Percentiles rank a stretch among this genome's conserved stretches.
Evolutionary conservation across 2,888 invertebrate species (phyloP).

Genomic region (Agrotis segetum): DNA sequence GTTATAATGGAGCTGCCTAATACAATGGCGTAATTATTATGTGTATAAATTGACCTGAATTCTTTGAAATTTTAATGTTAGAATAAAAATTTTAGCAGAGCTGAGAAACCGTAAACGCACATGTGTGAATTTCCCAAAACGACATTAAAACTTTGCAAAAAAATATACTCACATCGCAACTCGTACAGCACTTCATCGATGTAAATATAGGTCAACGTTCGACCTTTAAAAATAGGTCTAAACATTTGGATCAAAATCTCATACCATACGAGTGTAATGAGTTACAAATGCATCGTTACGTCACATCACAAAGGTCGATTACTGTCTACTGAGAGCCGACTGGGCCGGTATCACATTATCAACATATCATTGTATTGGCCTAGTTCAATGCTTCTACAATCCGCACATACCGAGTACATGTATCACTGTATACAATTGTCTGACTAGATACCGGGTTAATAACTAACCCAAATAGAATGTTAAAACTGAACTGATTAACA

Average conservation of each 20-base stretch:
- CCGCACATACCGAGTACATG: constrained; percentile 41
- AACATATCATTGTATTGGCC: constrained; percentile 49
- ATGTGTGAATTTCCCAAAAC: background rate
- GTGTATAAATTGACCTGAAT: constrained; percentile 33
- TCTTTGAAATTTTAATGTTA: constrained; percentile 24
- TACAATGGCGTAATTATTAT: constrained; percentile 40
- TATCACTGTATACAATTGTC: constrained; percentile 32
- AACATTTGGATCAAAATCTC: constrained; percentile 45
- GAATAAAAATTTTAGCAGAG: background rate
- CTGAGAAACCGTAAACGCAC: constrained; percentile 8
- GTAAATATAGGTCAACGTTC: constrained; percentile 7
- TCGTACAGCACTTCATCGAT: background rate
- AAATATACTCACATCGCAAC: background rate
- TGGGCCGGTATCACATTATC: constrained; percentile 47
- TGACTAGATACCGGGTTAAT: background rate
- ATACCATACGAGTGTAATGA: constrained; percentile 45
- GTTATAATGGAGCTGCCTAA: constrained; percentile 25
- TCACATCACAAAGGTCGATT: constrained; percentile 43
- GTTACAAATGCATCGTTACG: constrained; percentile 34
- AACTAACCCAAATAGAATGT: background rate
- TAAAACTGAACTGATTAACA: too few relatives aligned
- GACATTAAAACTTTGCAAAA: background rate
- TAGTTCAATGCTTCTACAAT: constrained; percentile 49
- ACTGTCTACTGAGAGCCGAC: constrained; percentile 39
- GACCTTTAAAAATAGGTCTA: constrained; percentile 29